Percentiles rank a stretch among this genome's conserved stretches.
Conservation (phyloP, 2,888 invertebrate species). For the Lepidocyrtinus sp. region DNA sequence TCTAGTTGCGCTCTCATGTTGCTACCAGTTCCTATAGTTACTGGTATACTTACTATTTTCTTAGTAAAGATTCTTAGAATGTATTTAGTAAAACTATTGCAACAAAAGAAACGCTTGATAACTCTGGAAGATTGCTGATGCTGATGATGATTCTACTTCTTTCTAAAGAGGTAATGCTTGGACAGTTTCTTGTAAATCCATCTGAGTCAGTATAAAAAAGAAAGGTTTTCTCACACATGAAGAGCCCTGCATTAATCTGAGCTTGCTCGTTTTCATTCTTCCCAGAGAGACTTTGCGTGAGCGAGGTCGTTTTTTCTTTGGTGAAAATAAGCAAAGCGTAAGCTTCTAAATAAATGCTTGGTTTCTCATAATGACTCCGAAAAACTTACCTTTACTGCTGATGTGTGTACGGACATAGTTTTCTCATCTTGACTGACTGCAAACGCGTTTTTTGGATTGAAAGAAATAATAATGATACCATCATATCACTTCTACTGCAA, state of each 20-base stretch:
- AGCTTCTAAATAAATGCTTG: conserved; percentile 29
- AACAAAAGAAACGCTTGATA: too few relatives aligned
- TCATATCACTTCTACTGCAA: neutral
- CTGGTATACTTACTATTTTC: too few relatives aligned
- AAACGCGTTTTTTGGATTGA: neutral
- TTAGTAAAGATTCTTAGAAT: too few relatives aligned
- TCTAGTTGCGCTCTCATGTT: too few relatives aligned
- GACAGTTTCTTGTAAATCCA: too few relatives aligned
- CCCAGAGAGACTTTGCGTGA: neutral
- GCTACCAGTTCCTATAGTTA: too few relatives aligned
- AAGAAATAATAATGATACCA: conserved; percentile 12
- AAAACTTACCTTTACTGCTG: neutral
- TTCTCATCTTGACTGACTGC: conserved; percentile 7
- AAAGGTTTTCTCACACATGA: conserved; percentile 7
- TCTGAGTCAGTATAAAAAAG: neutral
- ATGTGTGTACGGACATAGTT: too few relatives aligned
- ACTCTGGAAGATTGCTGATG: too few relatives aligned
- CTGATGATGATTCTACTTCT: too few relatives aligned
- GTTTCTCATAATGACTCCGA: conserved; percentile 33
- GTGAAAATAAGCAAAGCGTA: conserved; percentile 14
- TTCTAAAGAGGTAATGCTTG: too few relatives aligned
- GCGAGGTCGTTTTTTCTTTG: neutral
- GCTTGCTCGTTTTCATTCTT: neutral
- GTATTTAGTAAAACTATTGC: too few relatives aligned
- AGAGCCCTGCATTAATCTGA: neutral